A percentile compares a stretch with the other conserved stretches of the same genome.
These are phyloP conservation scores for Enoplosus armatus DNA, from an alignment of 2,797 vertebrate species.

Conservation along the genomic window DNA sequence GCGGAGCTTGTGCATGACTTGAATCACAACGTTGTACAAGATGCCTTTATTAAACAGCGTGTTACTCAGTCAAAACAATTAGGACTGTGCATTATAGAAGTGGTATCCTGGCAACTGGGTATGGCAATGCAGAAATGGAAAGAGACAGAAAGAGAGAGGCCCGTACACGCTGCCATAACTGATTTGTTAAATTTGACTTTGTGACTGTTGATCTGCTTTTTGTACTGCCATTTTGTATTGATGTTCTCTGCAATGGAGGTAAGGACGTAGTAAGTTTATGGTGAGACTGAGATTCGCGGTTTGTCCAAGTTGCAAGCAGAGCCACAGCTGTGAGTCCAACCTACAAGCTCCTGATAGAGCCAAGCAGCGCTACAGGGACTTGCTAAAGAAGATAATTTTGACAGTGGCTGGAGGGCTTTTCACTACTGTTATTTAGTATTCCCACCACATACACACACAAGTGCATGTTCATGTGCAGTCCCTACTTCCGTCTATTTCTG, in stretches of 20 bases:
- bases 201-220: constrained; percentile 50
- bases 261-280: constrained; percentile 24
- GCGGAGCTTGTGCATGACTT: constrained; percentile 79
- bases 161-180: constrained; percentile 50
- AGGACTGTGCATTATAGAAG: constrained; percentile 77
- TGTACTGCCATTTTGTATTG: constrained; percentile 41
- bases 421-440: constrained; percentile 70
- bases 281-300: constrained; percentile 27
- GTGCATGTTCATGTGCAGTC: constrained; percentile 21
- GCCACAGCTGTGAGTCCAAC: constrained; percentile 52
- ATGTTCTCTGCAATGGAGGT: constrained; percentile 23
- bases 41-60: constrained; percentile 83
- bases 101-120: constrained; percentile 84
- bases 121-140: constrained; percentile 64
- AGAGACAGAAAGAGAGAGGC: constrained; percentile 52
- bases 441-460: constrained; percentile 56
- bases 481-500: constrained; percentile 20
- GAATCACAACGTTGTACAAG: constrained; percentile 81
- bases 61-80: constrained; percentile 87
- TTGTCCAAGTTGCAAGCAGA: constrained; percentile 62
- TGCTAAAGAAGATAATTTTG: constrained; percentile 77
- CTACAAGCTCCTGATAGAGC: constrained; percentile 61
- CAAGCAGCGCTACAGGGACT: constrained; percentile 66
- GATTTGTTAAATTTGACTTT: constrained; percentile 62
- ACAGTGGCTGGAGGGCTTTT: constrained; percentile 78